Base-by-base conservation (phyloP, 92 coral and sea anemone species). In the Muricea muricata region DNA sequence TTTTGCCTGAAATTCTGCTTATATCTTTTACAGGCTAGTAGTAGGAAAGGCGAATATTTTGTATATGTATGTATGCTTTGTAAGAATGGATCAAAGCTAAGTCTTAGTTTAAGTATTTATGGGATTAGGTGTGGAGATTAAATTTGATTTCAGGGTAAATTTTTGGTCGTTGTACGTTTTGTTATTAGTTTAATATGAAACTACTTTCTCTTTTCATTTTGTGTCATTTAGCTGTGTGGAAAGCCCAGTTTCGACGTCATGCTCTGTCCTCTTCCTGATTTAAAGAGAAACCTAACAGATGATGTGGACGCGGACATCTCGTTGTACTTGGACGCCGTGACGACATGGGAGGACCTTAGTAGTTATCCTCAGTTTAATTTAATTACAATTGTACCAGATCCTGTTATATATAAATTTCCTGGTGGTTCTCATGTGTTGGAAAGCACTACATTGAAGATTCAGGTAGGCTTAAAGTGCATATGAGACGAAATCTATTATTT, bases 151-250 rank as follows among this genome's bases (percentile, higher is more conserved):
- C n/a, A n/a, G n/a, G n/a, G n/a, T n/a, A n/a, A n/a, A n/a, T n/a
- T n/a, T n/a, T n/a, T n/a, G n/a, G n/a, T n/a, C n/a, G n/a, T n/a
- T n/a, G n/a, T n/a, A n/a, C n/a, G n/a, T n/a, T n/a, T n/a, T n/a
- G n/a, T n/a, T n/a, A n/a, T n/a, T n/a, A n/a, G n/a, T n/a, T n/a
- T n/a, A n/a, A n/a, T n/a, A n/a, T n/a, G n/a, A n/a, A n/a, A n/a
- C n/a, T 80, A 89, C 93, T 32, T 73, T 81, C 7, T 94, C 97
- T 78, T 48, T 48, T 2, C 18, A 28, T 20, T 35, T 72, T 7
- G 23, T 29, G 21, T 74, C 48, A 23, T 74, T 45, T 45, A 74
- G 80, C 10, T 6, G 7, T 74, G 80, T 48, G 30, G 23, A 25
- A 45, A 47, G 24, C 80, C 80, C 6, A 17, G 39, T 6, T 25